phyloP scores from a whole-genome alignment of 2,113 vertebrate species.

The Naja naja region DNA sequence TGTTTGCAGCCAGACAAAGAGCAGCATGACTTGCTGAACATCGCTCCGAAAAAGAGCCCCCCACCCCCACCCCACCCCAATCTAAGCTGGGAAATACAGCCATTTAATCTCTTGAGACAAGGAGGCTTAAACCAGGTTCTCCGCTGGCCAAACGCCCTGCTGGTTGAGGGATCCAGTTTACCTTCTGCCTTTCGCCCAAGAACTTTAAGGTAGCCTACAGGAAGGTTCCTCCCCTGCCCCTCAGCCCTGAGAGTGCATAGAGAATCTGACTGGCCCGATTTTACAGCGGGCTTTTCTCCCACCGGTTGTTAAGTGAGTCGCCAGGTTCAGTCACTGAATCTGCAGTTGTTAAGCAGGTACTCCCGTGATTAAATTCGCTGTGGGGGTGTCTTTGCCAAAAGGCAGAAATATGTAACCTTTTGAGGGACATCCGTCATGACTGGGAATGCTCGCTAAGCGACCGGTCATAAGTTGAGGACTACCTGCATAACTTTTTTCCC shows the following conservation, averaged over 20 bases:
- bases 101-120: neutral
- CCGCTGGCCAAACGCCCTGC: neutral
- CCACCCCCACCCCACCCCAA: too few relatives aligned
- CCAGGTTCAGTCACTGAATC: neutral
- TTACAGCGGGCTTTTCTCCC: neutral
- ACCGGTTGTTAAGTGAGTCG: neutral
- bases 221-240: neutral
- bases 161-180: neutral
- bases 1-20: neutral
- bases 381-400: too few relatives aligned
- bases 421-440: neutral
- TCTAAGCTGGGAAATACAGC: neutral
- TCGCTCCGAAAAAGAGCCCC: neutral
- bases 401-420: neutral
- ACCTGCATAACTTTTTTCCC: too few relatives aligned
- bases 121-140: neutral
- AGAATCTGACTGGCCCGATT: neutral
- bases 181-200: neutral
- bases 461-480: too few relatives aligned
- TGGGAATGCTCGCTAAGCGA: neutral
- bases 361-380: too few relatives aligned
- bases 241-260: neutral
- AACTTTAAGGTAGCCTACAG: neutral
- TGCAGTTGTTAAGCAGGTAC: too few relatives aligned
- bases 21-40: neutral